Evolutionary conservation across 2,113 vertebrate species (phyloP), one percentile per base, ranked within the genome.

Genomic region (Lagopus leucura): DNA sequence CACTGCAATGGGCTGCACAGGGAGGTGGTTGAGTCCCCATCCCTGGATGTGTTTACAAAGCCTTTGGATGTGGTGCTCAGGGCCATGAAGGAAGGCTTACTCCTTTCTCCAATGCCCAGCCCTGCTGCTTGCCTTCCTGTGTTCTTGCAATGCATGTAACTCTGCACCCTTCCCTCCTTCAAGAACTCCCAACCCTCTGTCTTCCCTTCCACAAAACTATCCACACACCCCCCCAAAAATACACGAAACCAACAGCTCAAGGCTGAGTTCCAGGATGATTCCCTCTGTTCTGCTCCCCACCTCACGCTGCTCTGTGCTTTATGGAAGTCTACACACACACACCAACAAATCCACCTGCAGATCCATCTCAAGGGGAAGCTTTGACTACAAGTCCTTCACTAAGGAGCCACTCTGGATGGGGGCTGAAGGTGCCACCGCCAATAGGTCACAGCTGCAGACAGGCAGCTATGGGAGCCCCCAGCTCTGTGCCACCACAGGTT

Each of bases 391-490:
- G 12, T 32, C 52, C 67, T 82, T 36, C 47, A 4, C 42, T 16
- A 13, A 1, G 2, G 54, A 83, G 13, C 13, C 1, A 4, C 20
- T 43, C 24, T 42, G 48, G 16, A 48, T 0, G 42, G 83, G 7
- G 19, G 52, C 47, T 69, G 18, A n/a, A 43, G 36, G 34, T 63
- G 61, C 34, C 67, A 64, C 38, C 5, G 45, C 8, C 22, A 63
- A 22, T 0, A 1, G 52, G 19, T 15, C 34, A 60, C 67, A 28
- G 14, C 13, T 36, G 54, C 48, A n/a, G n/a, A 6, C 22, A 43
- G 22, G 25, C 0, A 25, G 4, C 3, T 14, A 10, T 40, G 0
- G 0, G 34, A 55, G 30, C 11, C 72, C 50, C 57, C 34, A 42
- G 2, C 20, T 47, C 2, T 14, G 30, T 16, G 15, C 54, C 42